A percentile compares a stretch with the other conserved stretches of the same genome.
Evolutionary conservation across 2,113 vertebrate species (phyloP).

Genomic region (Micronycteris hirsuta): DNA sequence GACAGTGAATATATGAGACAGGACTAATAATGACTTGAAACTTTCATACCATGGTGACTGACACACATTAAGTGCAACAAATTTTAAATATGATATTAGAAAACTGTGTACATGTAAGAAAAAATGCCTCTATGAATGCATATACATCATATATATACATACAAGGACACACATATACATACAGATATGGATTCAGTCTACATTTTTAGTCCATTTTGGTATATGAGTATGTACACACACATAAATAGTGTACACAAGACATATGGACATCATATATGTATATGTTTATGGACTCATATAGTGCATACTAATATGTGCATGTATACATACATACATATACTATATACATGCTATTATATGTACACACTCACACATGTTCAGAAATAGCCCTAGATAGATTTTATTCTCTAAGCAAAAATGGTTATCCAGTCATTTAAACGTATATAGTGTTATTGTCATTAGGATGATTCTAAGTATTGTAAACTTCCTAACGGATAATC

Average conservation of each 20-base stretch:
- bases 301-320: not conserved
- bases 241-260: no score
- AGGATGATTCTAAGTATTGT: not conserved
- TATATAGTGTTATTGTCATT: not conserved
- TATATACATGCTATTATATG: not conserved
- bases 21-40: not conserved
- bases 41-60: not conserved
- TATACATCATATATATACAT: no score
- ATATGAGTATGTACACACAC: not conserved
- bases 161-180: not conserved
- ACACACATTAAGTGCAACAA: not conserved
- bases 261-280: not conserved
- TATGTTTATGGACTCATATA: not conserved
- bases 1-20: not conserved
- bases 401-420: constrained; percentile 10
- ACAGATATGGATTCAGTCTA: not conserved
- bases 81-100: not conserved
- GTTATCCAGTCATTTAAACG: not conserved
- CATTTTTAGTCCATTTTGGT: not conserved
- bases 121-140: not conserved
- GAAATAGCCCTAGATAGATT: not conserved
- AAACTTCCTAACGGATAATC: not conserved
- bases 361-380: not conserved
- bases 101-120: not conserved
- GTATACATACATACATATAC: not conserved